phyloP scores from a whole-genome alignment of 2,113 vertebrate genomes.

The Petroica traversi region DNA sequence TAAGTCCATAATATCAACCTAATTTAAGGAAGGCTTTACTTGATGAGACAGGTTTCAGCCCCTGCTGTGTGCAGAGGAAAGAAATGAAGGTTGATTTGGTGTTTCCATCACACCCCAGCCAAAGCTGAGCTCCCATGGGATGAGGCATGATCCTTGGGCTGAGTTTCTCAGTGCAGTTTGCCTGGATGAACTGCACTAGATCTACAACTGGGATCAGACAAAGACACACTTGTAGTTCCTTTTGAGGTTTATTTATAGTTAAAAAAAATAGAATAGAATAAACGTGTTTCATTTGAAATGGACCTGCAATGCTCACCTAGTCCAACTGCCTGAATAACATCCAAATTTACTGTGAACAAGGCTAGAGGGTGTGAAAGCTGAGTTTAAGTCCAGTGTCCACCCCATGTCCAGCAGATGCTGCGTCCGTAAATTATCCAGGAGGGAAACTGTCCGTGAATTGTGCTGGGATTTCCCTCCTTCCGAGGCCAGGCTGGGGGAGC shows the following conservation, averaged over 20 bases:
- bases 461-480: not conserved
- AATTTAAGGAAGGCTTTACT: slow-evolving; percentile 23
- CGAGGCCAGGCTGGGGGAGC: not conserved
- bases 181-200: not conserved
- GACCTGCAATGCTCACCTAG: not conserved
- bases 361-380: not conserved
- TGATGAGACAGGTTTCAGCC: not conserved
- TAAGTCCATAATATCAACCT: slow-evolving; percentile 16
- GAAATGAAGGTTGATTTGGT: not conserved
- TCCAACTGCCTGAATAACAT: not conserved
- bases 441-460: not conserved
- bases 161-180: not conserved
- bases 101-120: not conserved
- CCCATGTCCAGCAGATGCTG: not conserved
- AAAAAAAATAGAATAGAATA: not conserved
- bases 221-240: not conserved
- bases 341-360: not conserved
- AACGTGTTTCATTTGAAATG: not conserved
- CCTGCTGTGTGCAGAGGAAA: not conserved
- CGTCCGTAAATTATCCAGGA: not conserved
- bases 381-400: not conserved
- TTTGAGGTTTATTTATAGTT: not conserved
- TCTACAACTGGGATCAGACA: not conserved
- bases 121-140: not conserved
- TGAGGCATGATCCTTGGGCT: not conserved